Conservation (phyloP, 2,888 invertebrate genomes). For the Aquatica leii region DNA sequence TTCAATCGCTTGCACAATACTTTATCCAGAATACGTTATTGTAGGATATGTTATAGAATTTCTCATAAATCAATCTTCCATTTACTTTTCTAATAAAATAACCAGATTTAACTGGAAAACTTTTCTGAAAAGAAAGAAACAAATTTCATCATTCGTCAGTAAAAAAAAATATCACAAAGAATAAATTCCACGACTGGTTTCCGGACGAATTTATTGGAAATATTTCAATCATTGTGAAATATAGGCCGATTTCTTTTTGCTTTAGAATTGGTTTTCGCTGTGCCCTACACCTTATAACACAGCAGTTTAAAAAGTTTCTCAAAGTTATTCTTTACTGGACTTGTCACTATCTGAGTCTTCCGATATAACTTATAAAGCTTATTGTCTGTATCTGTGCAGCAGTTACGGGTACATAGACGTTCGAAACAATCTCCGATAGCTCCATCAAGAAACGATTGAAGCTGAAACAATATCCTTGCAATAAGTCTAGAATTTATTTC, state of each 20-base stretch:
- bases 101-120: constrained; percentile 24
- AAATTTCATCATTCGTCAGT: constrained; percentile 29
- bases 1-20: no score
- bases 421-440: constrained; percentile 49
- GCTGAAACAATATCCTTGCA: constrained; percentile 55
- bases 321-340: constrained; percentile 20
- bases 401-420: constrained; percentile 42
- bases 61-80: constrained; percentile 21
- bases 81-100: constrained; percentile 17
- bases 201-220: constrained; percentile 35
- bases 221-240: constrained; percentile 36
- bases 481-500: constrained; percentile 55
- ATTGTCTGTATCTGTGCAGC: constrained; percentile 47
- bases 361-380: constrained; percentile 49
- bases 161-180: constrained; percentile 32
- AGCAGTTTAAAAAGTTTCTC: constrained; percentile 18
- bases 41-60: not conserved
- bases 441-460: constrained; percentile 51
- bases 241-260: constrained; percentile 29
- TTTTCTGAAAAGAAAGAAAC: constrained; percentile 24
- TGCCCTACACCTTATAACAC: constrained; percentile 27
- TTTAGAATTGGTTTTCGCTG: constrained; percentile 23
- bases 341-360: constrained; percentile 15
- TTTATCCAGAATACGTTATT: not conserved
- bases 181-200: constrained; percentile 31